phyloP scores from a whole-genome alignment of 1,140 invertebrate species.

The Macrostomum lignano region DNA sequence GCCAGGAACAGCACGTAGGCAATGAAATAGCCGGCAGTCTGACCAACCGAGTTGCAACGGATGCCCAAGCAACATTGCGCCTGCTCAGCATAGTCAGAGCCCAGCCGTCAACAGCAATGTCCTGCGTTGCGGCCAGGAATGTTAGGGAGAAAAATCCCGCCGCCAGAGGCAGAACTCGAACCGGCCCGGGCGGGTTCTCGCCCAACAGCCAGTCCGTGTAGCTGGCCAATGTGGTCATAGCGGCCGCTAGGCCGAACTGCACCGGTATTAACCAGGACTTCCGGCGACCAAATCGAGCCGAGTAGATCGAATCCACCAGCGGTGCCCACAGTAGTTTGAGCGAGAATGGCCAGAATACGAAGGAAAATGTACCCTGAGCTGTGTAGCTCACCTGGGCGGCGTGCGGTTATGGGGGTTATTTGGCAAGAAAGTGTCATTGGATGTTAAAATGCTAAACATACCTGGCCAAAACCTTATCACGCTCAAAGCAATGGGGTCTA shows the following conservation, averaged over 20 bases:
- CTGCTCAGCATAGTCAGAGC: constrained; percentile 74
- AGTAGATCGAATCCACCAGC: constrained; percentile 68
- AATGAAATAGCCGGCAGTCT: constrained; percentile 83
- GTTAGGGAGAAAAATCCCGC: constrained; percentile 63
- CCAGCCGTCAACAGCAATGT: constrained; percentile 98
- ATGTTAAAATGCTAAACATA: no score
- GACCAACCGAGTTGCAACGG: constrained; percentile 94
- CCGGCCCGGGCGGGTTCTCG: constrained; percentile 27
- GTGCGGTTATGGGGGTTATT: no score
- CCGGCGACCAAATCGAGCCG: constrained; percentile 48
- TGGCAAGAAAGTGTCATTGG: no score
- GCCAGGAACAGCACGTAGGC: constrained; percentile 89
- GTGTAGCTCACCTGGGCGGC: no score
- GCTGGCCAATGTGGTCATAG: constrained; percentile 17
- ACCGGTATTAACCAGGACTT: constrained; percentile 88
- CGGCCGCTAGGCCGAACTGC: constrained; percentile 37
- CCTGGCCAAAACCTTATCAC: no score
- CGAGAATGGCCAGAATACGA: constrained; percentile 79
- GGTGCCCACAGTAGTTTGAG: constrained; percentile 91
- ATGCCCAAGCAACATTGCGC: constrained; percentile 83
- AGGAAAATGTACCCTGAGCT: constrained; percentile 76
- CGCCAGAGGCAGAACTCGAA: constrained; percentile 52
- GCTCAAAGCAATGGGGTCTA: no score
- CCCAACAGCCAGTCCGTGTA: constrained; percentile 32
- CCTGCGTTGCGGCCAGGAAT: constrained; percentile 87